Base-by-base conservation (phyloP, 2,113 vertebrate genomes). In the Solenodon paradoxus region DNA sequence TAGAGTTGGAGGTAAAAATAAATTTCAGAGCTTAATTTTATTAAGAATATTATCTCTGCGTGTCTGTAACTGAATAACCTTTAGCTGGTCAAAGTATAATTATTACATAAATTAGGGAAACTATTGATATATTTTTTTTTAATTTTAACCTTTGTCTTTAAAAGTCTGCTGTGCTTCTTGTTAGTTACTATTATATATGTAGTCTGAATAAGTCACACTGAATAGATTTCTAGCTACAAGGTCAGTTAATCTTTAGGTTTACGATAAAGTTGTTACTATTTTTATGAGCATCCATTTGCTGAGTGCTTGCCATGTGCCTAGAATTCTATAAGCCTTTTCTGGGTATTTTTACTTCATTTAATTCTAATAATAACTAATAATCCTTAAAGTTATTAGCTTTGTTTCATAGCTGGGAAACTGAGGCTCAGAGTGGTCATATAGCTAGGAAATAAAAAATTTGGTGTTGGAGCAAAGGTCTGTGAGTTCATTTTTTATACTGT, bases 71-170 rank as follows among this genome's bases (percentile, higher is more conserved):
- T 16, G 15, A 38, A 61, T 0, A 4, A 4, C 69, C 83, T 81
- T 61, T 88, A 69, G 51, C 28, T 77, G 28, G 92, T 83, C 16
- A 80, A 45, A 96, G n/a, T 55, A 2, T 55, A 78, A 2, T 13
- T 88, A 87, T 47, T 74, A 26, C n/a, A 89, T 30, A 61, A 90
- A 95, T 71, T 51, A 5, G 64, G 96, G 68, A 24, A 68, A 91
- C 30, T 74, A 24, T 26, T 7, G 3, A 40, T 69, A 83, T 0
- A 42, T 35, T 72, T 75, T 55, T 40, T 5, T 5, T 55, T 75
- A 57, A 72, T 61, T 64, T 71, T 42, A 35, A 72, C 32, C 22
- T 77, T 93, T 96, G 32, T 32, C 17, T 47, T 64, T 83, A 42
- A 63, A 75, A 90, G 30, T 72, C 26, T 71, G 1, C 45, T 47